phyloP scores from a whole-genome alignment of 2,113 vertebrate species.

The Anhinga rufa region DNA sequence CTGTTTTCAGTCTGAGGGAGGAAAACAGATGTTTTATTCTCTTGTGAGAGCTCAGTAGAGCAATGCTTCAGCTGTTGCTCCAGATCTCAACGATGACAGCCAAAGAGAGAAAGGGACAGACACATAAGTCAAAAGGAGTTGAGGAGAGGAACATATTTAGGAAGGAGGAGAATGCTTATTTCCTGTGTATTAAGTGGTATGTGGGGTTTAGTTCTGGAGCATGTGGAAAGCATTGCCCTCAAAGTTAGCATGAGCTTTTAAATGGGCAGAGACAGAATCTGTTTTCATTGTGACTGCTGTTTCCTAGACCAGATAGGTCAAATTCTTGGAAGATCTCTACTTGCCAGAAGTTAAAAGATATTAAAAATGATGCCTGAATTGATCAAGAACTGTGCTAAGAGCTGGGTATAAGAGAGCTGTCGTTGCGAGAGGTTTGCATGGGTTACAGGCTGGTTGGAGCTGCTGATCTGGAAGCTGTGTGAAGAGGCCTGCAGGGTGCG shows the following conservation, averaged over 20 bases:
- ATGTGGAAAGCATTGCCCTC: not conserved
- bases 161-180: not conserved
- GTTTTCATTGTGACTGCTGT: not conserved
- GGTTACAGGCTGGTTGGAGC: not conserved
- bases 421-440: accelerated
- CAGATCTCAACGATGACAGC: not conserved
- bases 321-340: not conserved
- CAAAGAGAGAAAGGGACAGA: not conserved
- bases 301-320: not conserved
- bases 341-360: not conserved
- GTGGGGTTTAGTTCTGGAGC: not conserved
- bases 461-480: not conserved
- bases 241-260: not conserved
- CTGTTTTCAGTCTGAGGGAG: constrained; percentile 16
- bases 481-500: not conserved
- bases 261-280: not conserved
- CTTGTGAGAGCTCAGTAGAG: not conserved
- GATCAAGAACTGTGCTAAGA: not conserved
- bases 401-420: not conserved
- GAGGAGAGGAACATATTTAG: not conserved
- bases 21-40: constrained; percentile 24
- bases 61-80: constrained; percentile 23
- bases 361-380: not conserved
- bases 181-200: not conserved
- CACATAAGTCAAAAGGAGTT: not conserved